These are phyloP conservation scores for Pediacus dermestoides DNA, from an alignment of 2,888 invertebrate species.

Conservation along the genomic window DNA sequence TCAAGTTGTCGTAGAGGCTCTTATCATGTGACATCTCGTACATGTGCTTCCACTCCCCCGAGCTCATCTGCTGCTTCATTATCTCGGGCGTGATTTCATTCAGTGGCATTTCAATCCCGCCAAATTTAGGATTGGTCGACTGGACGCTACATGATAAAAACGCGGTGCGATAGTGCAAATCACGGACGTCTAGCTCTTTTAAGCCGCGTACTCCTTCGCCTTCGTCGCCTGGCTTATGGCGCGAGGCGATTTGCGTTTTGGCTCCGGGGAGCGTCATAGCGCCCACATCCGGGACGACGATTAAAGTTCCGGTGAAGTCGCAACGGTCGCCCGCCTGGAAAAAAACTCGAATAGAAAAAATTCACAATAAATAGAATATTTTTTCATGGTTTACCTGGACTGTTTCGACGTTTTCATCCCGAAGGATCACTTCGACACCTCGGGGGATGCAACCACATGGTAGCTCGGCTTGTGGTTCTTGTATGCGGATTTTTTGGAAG, in stretches of 20 bases:
- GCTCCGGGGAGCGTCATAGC: slow-evolving; percentile 82
- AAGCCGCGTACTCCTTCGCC: slow-evolving; percentile 54
- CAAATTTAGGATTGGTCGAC: slow-evolving; percentile 82
- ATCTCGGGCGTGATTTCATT: slow-evolving; percentile 86
- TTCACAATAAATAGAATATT: background rate
- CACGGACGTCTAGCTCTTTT: slow-evolving; percentile 79
- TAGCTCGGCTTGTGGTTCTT: slow-evolving; percentile 95
- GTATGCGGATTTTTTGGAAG: slow-evolving; percentile 94
- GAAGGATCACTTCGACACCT: slow-evolving; percentile 88
- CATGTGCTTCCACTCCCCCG: slow-evolving; percentile 90
- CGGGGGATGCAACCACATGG: slow-evolving; percentile 96
- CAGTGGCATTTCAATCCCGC: slow-evolving; percentile 76
- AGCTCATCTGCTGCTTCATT: slow-evolving; percentile 91
- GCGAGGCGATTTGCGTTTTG: slow-evolving; percentile 74
- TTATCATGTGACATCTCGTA: slow-evolving; percentile 96
- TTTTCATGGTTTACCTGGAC: too few relatives aligned
- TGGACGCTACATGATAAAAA: slow-evolving; percentile 93
- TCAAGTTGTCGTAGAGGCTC: slow-evolving; percentile 85
- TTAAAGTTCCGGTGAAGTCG: slow-evolving; percentile 92
- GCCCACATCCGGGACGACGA: slow-evolving; percentile 96
- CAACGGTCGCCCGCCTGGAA: slow-evolving; percentile 70
- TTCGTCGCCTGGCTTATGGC: slow-evolving; percentile 68
- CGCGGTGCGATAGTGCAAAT: slow-evolving; percentile 83
- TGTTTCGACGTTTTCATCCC: slow-evolving; percentile 94
- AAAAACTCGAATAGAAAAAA: slow-evolving; percentile 7